Percentiles rank a stretch among this genome's conserved stretches.
Evolutionary conservation across 1,140 invertebrate genomes (phyloP).

Genomic region (Palaemon carinicauda): DNA sequence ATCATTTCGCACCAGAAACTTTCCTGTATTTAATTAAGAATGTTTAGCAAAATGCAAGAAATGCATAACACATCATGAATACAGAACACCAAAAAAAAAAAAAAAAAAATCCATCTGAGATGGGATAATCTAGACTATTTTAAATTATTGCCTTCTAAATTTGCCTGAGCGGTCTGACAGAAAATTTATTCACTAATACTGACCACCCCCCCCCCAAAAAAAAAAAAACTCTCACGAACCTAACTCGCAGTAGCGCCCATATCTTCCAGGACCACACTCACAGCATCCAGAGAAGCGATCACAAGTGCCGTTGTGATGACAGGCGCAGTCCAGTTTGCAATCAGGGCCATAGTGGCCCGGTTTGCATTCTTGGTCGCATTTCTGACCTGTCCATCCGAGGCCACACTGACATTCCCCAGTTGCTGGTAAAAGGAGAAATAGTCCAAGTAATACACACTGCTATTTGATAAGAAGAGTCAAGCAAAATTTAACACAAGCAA

Average conservation of each 20-base stretch:
- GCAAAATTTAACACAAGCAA: not conserved
- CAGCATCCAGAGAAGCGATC: constrained; percentile 85
- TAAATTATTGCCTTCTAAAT: too few relatives aligned
- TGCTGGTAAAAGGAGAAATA: constrained; percentile 81
- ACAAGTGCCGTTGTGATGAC: constrained; percentile 86
- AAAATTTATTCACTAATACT: too few relatives aligned
- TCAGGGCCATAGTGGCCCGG: constrained; percentile 82
- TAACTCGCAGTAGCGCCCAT: constrained; percentile 74
- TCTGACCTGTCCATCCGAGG: constrained; percentile 83
- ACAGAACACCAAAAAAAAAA: too few relatives aligned
- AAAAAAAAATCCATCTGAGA: too few relatives aligned
- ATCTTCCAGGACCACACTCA: constrained; percentile 81
- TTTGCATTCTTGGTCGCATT: constrained; percentile 81
- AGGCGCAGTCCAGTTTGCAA: constrained; percentile 80
- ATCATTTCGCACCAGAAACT: too few relatives aligned
- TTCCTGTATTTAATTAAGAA: too few relatives aligned
- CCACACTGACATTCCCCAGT: constrained; percentile 87
- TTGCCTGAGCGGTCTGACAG: too few relatives aligned
- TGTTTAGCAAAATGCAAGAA: too few relatives aligned
- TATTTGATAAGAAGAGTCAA: not conserved
- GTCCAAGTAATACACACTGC: not conserved
- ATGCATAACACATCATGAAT: too few relatives aligned
- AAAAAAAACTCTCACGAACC: constrained; percentile 70
- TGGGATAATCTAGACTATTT: too few relatives aligned
- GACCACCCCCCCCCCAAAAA: too few relatives aligned